A percentile compares a stretch with the other conserved stretches of the same genome.
Conservation (phyloP, 2,888 invertebrate species). For the Hirtodrosophila cameraria region DNA sequence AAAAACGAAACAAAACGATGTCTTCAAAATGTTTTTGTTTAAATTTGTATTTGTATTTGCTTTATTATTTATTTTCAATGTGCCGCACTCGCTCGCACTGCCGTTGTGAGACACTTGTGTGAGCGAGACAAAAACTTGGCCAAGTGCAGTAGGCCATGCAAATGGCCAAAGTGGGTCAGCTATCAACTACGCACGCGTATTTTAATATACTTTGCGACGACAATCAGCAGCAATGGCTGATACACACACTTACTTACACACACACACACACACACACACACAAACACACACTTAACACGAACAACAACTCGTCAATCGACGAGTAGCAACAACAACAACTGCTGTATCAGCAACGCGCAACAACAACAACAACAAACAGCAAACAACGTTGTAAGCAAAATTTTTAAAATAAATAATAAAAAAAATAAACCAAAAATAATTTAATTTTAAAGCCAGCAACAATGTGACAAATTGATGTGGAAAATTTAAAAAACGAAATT, state of each 20-base stretch:
- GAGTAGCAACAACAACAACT: slow-evolving; percentile 7
- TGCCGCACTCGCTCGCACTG: slow-evolving; percentile 24
- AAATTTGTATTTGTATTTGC: slow-evolving; percentile 24
- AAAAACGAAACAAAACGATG: slow-evolving; percentile 18
- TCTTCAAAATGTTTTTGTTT: slow-evolving; percentile 17
- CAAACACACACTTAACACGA: slow-evolving; percentile 19
- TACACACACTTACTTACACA: no score
- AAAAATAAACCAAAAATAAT: slow-evolving; percentile 24
- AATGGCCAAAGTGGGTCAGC: slow-evolving; percentile 83
- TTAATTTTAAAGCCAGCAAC: slow-evolving; percentile 16
- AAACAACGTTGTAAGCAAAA: slow-evolving; percentile 26
- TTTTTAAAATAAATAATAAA: slow-evolving; percentile 18
- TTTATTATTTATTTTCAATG: slow-evolving; percentile 23
- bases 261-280: not conserved
- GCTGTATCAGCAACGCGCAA: slow-evolving; percentile 1
- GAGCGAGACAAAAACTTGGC: slow-evolving; percentile 84
- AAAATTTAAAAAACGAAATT: not conserved
- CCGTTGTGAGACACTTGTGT: slow-evolving; percentile 12
- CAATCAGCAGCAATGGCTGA: slow-evolving; percentile 36
- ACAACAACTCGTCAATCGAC: slow-evolving; percentile 27
- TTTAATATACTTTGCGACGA: slow-evolving; percentile 43
- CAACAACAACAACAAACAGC: not conserved
- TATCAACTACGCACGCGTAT: slow-evolving; percentile 60
- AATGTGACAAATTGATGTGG: slow-evolving; percentile 5
- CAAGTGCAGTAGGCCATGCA: slow-evolving; percentile 85